Conservation (phyloP, 2,888 invertebrate genomes). For the Dexiosoma caninum region DNA sequence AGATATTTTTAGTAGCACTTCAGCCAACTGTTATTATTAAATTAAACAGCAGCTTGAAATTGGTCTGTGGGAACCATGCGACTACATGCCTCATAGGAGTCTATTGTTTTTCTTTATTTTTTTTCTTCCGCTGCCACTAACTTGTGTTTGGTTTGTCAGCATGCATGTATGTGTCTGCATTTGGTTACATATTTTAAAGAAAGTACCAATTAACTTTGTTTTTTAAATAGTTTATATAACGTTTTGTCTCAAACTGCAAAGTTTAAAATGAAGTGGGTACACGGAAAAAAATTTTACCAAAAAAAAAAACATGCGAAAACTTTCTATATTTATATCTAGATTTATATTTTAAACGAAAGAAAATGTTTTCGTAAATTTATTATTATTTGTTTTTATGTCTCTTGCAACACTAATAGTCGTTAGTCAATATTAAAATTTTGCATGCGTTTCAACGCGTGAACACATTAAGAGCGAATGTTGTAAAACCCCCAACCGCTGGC, state of each 20-base stretch:
- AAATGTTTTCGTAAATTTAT: too few relatives aligned
- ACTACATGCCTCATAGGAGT: constrained; percentile 25
- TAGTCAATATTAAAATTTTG: too few relatives aligned
- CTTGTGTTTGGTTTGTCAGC: constrained; percentile 24
- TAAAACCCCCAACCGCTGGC: too few relatives aligned
- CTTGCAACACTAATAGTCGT: too few relatives aligned
- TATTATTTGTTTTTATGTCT: too few relatives aligned
- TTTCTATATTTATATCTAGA: too few relatives aligned
- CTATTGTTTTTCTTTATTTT: constrained; percentile 44
- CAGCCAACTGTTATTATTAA: constrained; percentile 48
- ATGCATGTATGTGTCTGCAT: too few relatives aligned
- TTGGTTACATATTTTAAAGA: constrained; percentile 35
- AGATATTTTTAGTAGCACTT: background rate
- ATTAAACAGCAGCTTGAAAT: constrained; percentile 53
- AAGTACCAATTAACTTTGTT: constrained; percentile 48
- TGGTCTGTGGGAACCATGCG: constrained; percentile 51
- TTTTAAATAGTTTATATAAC: background rate
- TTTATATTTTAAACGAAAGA: too few relatives aligned
- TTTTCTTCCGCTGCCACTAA: constrained; percentile 3
- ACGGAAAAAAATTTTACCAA: background rate
- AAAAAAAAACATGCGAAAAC: too few relatives aligned
- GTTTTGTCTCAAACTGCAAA: constrained; percentile 19
- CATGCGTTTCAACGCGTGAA: too few relatives aligned
- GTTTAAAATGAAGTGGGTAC: background rate
- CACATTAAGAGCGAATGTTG: too few relatives aligned